Base-by-base conservation (phyloP, 2,113 vertebrate species). In the Meleagris gallopavo region DNA sequence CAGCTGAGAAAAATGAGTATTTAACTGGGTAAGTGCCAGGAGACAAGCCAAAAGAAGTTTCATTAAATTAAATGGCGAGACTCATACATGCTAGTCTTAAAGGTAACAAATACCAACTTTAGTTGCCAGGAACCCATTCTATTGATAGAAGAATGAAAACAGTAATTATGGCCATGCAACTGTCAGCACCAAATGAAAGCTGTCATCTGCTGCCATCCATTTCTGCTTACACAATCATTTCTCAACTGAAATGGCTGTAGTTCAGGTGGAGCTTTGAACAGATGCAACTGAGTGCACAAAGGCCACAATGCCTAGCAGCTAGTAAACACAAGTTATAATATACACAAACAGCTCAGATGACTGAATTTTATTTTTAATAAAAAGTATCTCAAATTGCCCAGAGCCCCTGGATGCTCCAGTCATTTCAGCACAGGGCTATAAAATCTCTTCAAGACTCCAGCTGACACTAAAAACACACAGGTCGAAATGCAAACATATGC, bases 161-260 rank as follows among this genome's bases (percentile, higher is more conserved):
- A 96, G 70, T 97, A 96, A 98, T 98, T 98, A 98, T 34, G 69
- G 75, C 40, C 86, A 95, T 90, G 82, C 88, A 97, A 97, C 89
- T 83, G 86, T 91, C 75, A 76, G 83, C 78, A 93, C 22, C 71
- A 88, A 92, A 46, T 41, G 66, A 88, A 96, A 74, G 61, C 40
- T 82, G 76, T 94, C 89, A 86, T 93, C 83, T 94, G 89, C 83
- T 81, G 81, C 85, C 8, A 14, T 78, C 89, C 73, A 60, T 91
- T 95, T 91, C 81, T 93, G 76, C 80, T 95, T 79, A 93, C 61
- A 74, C 79, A 90, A 91, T 54, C 77, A 76, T 80, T 88, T 94
- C 80, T 95, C 66, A 55, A 13, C n/a, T 87, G 69, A 86, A 70
- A 87, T 52, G 29, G 41, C 80, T 61, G 45, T 20, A 76, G 71